Evolutionary conservation across 2,113 vertebrate genomes (phyloP).

Genomic region (Sylvietta virens): DNA sequence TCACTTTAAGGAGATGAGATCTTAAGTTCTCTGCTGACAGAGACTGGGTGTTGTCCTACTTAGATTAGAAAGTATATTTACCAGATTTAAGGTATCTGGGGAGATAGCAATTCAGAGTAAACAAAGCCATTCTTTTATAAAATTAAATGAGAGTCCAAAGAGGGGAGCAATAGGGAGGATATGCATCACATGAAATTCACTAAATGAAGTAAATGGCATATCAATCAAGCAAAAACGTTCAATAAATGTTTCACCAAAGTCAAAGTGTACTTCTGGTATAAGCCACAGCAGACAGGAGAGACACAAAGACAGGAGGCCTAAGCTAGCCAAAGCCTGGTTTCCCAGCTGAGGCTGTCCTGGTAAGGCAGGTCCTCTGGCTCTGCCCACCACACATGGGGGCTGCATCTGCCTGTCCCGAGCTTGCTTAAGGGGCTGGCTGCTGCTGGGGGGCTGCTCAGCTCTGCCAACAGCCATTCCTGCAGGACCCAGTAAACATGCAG

Average conservation of each 20-base stretch:
- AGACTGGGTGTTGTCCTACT: slow-evolving; percentile 3
- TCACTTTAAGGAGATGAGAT: neutral
- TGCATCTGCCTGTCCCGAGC: neutral
- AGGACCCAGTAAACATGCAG: slow-evolving; percentile 2
- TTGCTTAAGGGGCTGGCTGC: neutral
- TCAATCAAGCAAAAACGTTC: neutral
- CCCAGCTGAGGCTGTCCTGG: neutral
- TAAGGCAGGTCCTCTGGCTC: neutral
- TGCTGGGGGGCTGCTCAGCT: neutral
- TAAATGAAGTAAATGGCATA: neutral
- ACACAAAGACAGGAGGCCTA: neutral
- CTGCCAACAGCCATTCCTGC: neutral
- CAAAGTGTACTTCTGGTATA: neutral
- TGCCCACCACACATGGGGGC: neutral
- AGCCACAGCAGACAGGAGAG: neutral
- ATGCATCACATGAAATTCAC: neutral
- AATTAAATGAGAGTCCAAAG: neutral
- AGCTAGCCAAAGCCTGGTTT: neutral
- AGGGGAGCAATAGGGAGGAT: neutral
- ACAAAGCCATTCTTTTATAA: neutral
- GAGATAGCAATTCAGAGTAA: neutral
- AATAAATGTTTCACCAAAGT: neutral
- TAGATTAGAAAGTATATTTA: neutral
- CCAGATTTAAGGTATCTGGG: neutral
- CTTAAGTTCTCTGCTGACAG: neutral